Conservation (phyloP, 2,888 invertebrate species). For the Drosophila prostipennis region DNA sequence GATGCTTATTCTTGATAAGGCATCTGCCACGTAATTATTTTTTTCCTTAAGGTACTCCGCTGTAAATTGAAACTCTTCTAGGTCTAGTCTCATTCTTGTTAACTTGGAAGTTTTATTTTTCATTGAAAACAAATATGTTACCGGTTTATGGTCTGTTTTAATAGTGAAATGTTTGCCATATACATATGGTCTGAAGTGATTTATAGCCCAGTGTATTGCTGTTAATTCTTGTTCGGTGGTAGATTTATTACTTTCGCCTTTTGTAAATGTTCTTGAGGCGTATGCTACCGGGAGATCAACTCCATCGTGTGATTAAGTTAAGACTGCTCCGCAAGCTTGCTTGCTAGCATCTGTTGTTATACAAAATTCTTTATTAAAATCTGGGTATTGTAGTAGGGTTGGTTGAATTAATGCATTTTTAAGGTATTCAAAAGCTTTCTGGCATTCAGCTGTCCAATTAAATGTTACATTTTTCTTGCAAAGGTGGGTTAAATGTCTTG, state of each 20-base stretch:
- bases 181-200: background rate
- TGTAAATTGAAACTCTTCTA: no score
- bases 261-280: no score
- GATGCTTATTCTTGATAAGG: conserved; percentile 3
- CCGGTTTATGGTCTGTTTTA: background rate
- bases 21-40: conserved; percentile 1
- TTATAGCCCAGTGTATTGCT: background rate
- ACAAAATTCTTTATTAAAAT: background rate
- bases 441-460: background rate
- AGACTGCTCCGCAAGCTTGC: background rate
- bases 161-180: background rate
- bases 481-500: background rate
- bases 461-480: background rate
- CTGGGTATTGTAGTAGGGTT: background rate
- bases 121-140: background rate
- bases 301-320: background rate
- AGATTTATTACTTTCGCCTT: background rate
- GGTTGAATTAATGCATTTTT: background rate
- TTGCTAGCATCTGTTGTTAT: background rate
- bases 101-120: background rate
- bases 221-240: background rate
- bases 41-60: background rate
- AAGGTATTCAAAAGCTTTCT: background rate
- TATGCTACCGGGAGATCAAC: no score
- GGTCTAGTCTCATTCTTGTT: no score